These are phyloP conservation scores for Drosophila formosana DNA, from an alignment of 2,888 invertebrate species.

Conservation along the genomic window DNA sequence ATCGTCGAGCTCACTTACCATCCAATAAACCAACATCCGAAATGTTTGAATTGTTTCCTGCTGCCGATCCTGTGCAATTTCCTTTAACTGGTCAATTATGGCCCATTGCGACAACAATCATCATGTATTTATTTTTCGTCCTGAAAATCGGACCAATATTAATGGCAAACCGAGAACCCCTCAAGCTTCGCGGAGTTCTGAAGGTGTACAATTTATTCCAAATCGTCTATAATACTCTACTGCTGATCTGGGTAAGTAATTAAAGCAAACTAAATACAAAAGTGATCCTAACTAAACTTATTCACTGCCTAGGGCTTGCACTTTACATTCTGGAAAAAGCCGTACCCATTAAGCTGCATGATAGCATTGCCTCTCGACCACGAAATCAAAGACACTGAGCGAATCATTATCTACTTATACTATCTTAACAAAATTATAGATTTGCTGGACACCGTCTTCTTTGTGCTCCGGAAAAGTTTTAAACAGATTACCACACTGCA, in stretches of 20 bases:
- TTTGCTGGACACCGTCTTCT: conserved; percentile 56
- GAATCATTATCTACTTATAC: conserved; percentile 43
- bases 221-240: conserved; percentile 17
- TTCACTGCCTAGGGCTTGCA: neutral
- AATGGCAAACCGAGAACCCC: conserved; percentile 38
- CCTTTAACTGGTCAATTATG: conserved; percentile 9
- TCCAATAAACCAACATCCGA: neutral
- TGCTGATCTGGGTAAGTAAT: conserved; percentile 16
- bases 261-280: no score
- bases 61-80: conserved; percentile 18
- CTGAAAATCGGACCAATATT: conserved; percentile 30
- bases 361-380: conserved; percentile 29
- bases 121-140: conserved; percentile 27
- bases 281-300: neutral
- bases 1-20: neutral
- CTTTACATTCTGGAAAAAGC: neutral
- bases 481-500: conserved; percentile 54
- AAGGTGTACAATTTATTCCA: conserved; percentile 38
- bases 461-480: conserved; percentile 61
- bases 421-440: conserved; percentile 57
- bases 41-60: conserved; percentile 26
- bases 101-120: conserved; percentile 21
- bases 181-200: conserved; percentile 7
- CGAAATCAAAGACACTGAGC: conserved; percentile 35
- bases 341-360: conserved; percentile 18